Evolutionary conservation across 2,797 vertebrate species (phyloP), one percentile per base, ranked within the genome.

Genomic region (Rhyacichthys aspro): DNA sequence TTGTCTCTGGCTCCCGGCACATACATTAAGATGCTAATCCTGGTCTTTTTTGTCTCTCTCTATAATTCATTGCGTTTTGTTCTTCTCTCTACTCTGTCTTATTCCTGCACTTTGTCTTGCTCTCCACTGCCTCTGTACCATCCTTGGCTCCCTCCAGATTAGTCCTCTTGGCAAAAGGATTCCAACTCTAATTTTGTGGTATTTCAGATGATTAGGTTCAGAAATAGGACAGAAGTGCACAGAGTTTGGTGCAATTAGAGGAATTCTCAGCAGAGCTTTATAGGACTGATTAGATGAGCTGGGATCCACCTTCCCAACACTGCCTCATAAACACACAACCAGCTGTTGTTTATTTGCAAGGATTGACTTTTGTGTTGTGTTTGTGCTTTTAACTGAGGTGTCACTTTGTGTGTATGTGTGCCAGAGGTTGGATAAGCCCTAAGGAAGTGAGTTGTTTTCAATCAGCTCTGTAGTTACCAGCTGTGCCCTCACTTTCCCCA

Each of bases 391-490:
- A 74, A 75, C 70, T 49, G 74, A 61, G 73, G 75, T 81, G 66
- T 80, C 60, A 70, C 69, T 79, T 54, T 74, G 68, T 66, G 63
- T 67, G 67, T 73, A 70, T 57, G 66, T 68, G 59, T 47, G 68
- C 74, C 70, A 86, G 83, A 82, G 79, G 76, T 86, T 79, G 73
- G 70, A 81, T 86, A 82, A 87, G 76, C 86, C 82, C 74, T 71
- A 74, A 86, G 88, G 88, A 89, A 87, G 76, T 60, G 71, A 88
- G 90, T 89, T 91, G 89, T 91, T 93, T 92, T 91, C 90, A 91
- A 89, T 92, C 89, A 91, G 85, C 85, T 90, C 89, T 86, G 85
- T 85, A 83, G 82, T 86, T 90, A 89, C 90, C 90, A 92, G 91
- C 89, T 93, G 91, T 89, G 88, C 81, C 88, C 87, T 87, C 68